phyloP scores from a whole-genome alignment of 2,797 vertebrate genomes.

The Clarias platycephalus region DNA sequence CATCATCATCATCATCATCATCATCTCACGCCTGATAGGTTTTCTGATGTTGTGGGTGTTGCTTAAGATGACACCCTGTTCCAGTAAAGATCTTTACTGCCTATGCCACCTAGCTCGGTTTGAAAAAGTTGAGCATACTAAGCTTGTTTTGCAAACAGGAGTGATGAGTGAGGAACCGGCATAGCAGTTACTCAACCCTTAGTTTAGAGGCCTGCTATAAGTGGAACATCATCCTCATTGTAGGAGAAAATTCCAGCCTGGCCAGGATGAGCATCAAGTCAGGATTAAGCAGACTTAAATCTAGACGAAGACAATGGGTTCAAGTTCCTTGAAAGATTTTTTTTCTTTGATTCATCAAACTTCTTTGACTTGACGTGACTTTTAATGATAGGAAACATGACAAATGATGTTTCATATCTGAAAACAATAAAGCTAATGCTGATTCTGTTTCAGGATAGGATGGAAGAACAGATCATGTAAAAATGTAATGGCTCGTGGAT shows the following conservation, averaged over 20 bases:
- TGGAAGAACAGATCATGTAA: neutral
- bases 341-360: neutral
- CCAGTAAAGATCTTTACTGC: conserved; percentile 1
- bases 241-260: neutral
- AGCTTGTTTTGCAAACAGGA: neutral
- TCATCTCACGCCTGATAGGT: conserved; percentile 2
- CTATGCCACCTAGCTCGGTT: neutral
- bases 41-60: conserved; percentile 15
- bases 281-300: neutral
- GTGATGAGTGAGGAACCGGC: conserved; percentile 9
- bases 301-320: neutral
- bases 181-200: neutral
- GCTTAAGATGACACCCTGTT: conserved; percentile 18
- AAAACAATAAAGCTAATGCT: too few relatives aligned
- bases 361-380: neutral
- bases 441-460: neutral
- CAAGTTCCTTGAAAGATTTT: neutral
- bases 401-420: too few relatives aligned
- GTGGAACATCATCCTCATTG: neutral
- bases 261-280: conserved; percentile 2
- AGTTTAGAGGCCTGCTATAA: neutral
- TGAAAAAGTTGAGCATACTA: neutral
- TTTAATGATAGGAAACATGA: neutral
- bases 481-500: neutral
- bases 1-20: conserved; percentile 21